These are phyloP conservation scores for Emydura subglobosa DNA, from an alignment of 2,113 vertebrate genomes.

Conservation along the genomic window DNA sequence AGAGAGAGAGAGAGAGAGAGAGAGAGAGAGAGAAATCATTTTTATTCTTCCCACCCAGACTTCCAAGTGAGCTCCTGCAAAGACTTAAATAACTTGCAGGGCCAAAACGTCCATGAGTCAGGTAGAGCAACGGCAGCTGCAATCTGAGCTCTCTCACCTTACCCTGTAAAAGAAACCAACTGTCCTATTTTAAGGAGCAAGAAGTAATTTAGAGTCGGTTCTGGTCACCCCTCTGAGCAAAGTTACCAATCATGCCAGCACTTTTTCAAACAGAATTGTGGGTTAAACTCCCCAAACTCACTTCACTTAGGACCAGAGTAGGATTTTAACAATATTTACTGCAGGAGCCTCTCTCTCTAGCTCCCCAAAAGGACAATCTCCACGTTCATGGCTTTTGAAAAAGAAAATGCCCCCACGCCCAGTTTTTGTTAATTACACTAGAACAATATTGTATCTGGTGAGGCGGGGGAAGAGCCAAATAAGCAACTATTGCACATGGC, in stretches of 20 bases:
- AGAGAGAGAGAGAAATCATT: background rate
- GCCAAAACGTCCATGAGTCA: background rate
- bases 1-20: rapidly evolving
- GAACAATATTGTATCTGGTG: background rate
- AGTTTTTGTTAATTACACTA: background rate
- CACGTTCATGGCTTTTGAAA: background rate
- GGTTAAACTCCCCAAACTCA: background rate
- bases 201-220: background rate
- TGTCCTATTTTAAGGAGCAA: background rate
- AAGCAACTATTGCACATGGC: slow-evolving; percentile 71
- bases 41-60: background rate
- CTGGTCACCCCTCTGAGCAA: background rate
- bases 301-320: background rate
- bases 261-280: background rate
- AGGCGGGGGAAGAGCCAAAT: slow-evolving; percentile 47
- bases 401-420: background rate
- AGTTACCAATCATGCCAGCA: background rate
- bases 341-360: background rate
- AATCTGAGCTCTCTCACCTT: background rate
- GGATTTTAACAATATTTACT: background rate
- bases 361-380: background rate
- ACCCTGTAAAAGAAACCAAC: background rate
- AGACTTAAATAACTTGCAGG: background rate
- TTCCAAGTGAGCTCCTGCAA: background rate
- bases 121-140: background rate